These are phyloP conservation scores for Aptenodytes patagonicus DNA, from an alignment of 2,113 vertebrate species.

Conservation along the genomic window DNA sequence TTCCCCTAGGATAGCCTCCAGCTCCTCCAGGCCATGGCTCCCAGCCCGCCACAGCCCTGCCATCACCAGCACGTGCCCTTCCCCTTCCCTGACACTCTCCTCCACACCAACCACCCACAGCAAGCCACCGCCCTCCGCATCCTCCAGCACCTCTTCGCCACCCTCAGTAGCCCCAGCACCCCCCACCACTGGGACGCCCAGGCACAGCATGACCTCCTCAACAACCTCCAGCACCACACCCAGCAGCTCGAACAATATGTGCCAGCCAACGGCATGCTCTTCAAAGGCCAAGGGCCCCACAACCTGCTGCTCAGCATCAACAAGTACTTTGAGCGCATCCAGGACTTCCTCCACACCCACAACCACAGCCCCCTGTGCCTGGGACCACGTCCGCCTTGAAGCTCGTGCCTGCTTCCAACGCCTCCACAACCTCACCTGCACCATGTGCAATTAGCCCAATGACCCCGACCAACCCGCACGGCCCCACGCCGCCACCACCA, in stretches of 20 bases:
- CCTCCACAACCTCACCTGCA: not conserved
- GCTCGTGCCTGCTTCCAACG: not conserved
- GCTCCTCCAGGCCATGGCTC: no score
- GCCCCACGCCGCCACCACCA: no score
- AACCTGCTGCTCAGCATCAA: no score
- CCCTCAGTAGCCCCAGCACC: rapidly evolving
- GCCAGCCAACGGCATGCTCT: no score
- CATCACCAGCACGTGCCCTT: not conserved
- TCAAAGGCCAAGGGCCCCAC: no score
- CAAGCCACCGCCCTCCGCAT: not conserved
- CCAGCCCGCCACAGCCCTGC: not conserved
- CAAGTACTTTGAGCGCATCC: no score
- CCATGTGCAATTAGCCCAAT: no score
- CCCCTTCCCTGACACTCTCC: not conserved
- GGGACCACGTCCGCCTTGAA: not conserved
- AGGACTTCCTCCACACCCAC: no score
- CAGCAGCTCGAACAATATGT: no score
- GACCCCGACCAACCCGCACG: not conserved
- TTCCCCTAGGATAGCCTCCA: no score
- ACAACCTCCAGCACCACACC: not conserved
- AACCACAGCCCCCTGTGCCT: not conserved
- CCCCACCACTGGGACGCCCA: not conserved
- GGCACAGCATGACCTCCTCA: not conserved
- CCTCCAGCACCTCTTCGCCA: not conserved
- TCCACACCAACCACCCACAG: not conserved